Evolutionary conservation across 2,888 invertebrate genomes (phyloP).

Genomic region (Isoperla grammatica): DNA sequence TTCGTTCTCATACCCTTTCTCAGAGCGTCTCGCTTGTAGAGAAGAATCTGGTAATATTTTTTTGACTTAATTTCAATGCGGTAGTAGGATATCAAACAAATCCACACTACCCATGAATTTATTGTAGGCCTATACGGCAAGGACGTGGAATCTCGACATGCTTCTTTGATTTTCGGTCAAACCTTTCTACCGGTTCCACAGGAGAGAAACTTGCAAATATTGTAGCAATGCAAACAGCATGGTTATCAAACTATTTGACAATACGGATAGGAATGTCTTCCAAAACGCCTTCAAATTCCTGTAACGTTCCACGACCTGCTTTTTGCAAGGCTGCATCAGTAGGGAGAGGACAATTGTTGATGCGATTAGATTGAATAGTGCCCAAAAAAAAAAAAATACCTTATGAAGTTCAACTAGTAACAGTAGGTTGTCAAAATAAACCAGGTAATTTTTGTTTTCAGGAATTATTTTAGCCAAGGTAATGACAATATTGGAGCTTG

Average conservation of each 20-base stretch:
- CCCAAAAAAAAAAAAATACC: slow-evolving; percentile 36
- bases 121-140: neutral
- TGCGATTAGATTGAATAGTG: slow-evolving; percentile 32
- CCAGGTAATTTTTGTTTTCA: neutral
- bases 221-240: neutral
- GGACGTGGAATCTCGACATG: neutral
- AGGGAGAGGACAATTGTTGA: neutral
- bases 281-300: neutral
- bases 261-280: neutral
- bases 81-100: neutral
- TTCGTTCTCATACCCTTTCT: no score
- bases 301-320: neutral
- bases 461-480: neutral
- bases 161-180: neutral
- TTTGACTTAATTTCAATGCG: neutral
- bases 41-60: neutral
- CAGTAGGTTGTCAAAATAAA: neutral
- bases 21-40: no score
- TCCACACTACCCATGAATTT: neutral
- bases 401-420: neutral
- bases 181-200: neutral
- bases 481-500: neutral
- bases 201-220: neutral
- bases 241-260: slow-evolving; percentile 1
- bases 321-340: neutral